These are phyloP conservation scores for Alethe diademata DNA, from an alignment of 2,113 vertebrate species.

Conservation along the genomic window DNA sequence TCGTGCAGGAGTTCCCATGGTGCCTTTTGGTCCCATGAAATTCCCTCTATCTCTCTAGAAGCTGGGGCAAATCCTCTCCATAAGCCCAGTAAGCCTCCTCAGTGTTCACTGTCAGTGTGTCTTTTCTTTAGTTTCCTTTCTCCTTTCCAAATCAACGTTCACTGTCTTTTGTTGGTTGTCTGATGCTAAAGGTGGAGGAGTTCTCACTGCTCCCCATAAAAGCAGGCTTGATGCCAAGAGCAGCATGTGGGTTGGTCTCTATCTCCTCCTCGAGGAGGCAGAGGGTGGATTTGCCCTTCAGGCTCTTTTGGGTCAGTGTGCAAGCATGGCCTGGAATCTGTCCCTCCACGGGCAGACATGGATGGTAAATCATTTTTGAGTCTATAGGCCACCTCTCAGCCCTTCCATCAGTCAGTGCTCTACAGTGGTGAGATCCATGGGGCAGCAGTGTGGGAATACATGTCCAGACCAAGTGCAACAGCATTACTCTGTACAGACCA, in stretches of 20 bases:
- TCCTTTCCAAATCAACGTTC: not conserved
- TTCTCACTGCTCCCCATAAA: not conserved
- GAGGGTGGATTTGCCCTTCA: not conserved
- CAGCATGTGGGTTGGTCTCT: not conserved
- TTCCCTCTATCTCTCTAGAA: slow-evolving; percentile 43
- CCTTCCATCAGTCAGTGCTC: not conserved
- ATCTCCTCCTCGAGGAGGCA: not conserved
- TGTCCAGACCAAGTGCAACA: not conserved
- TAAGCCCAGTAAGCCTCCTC: not conserved
- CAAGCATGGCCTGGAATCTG: not conserved
- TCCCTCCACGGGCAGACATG: not conserved
- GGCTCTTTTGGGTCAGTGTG: not conserved
- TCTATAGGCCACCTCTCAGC: not conserved
- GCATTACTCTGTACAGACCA: not conserved
- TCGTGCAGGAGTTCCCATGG: not conserved
- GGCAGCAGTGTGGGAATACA: not conserved
- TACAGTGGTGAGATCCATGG: not conserved
- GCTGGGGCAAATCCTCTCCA: not conserved
- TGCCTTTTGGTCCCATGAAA: not conserved
- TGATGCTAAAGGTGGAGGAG: not conserved
- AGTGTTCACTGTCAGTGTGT: not conserved
- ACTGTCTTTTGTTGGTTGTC: not conserved
- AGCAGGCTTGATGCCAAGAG: not conserved
- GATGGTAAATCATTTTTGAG: not conserved
- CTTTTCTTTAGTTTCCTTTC: not conserved